Evolutionary conservation across 2,113 vertebrate genomes (phyloP).

Genomic region (Seriola aureovittata): DNA sequence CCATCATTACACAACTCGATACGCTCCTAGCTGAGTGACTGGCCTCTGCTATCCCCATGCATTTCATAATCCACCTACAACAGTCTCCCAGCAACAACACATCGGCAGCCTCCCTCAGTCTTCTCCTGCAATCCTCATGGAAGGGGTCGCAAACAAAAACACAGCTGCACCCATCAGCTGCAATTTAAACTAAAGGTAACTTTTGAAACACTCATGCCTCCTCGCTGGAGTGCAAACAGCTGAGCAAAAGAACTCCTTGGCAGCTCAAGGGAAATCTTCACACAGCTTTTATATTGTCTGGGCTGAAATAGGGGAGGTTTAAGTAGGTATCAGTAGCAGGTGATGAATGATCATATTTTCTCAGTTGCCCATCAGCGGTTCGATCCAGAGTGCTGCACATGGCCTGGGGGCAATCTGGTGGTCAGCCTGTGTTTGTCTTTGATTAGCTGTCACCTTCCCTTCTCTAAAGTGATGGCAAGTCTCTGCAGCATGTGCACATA

Average conservation of each 20-base stretch:
- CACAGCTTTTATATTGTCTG: constrained; percentile 20
- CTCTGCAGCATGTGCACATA: constrained; percentile 42
- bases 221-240: constrained; percentile 18
- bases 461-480: constrained; percentile 52
- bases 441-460: constrained; percentile 75
- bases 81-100: constrained; percentile 74
- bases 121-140: constrained; percentile 25
- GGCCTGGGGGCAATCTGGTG: constrained; percentile 41
- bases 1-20: constrained; percentile 66
- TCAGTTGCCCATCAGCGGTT: constrained; percentile 47
- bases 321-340: constrained; percentile 21
- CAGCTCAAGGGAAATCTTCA: constrained; percentile 34
- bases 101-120: constrained; percentile 35
- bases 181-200: constrained; percentile 18
- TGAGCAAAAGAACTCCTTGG: constrained; percentile 1
- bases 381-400: constrained; percentile 61
- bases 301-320: constrained; percentile 14
- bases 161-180: constrained; percentile 12
- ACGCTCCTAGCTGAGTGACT: constrained; percentile 56
- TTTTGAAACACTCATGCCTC: constrained; percentile 26
- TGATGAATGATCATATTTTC: constrained; percentile 65
- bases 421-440: constrained; percentile 60
- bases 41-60: constrained; percentile 41
- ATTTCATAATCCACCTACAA: constrained; percentile 76
- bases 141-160: constrained; percentile 48